phyloP scores from a whole-genome alignment of 2,113 vertebrate species.

The Sapajus apella region DNA sequence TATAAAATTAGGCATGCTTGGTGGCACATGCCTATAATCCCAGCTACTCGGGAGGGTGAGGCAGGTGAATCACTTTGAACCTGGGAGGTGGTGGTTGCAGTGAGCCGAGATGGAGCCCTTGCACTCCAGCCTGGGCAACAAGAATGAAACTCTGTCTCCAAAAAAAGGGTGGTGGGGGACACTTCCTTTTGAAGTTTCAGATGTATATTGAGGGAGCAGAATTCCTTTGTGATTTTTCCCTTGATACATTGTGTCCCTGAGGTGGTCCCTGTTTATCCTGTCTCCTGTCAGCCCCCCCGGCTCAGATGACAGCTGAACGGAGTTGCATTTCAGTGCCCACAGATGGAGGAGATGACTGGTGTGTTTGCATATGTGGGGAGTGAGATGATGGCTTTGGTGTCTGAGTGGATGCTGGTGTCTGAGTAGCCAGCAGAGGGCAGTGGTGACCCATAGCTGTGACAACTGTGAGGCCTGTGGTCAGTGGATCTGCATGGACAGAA shows the following conservation, averaged over 20 bases:
- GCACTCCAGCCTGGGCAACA: too few species aligned
- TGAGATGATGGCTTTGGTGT: neutral
- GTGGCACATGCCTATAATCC: too few species aligned
- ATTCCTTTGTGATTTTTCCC: neutral
- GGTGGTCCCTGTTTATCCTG: neutral
- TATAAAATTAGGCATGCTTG: too few species aligned
- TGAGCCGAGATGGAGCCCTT: too few species aligned
- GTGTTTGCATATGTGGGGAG: neutral
- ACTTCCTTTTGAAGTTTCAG: constrained; percentile 1
- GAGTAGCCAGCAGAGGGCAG: constrained; percentile 78
- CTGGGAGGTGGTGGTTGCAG: too few species aligned
- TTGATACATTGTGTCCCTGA: neutral
- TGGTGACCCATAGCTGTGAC: constrained; percentile 39
- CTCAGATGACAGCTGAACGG: neutral
- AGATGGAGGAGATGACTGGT: neutral
- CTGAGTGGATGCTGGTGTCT: constrained; percentile 57
- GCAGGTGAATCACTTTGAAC: too few species aligned
- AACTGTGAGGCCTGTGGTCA: constrained; percentile 48
- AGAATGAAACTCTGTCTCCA: too few species aligned
- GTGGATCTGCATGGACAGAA: constrained; percentile 53
- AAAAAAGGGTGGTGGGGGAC: too few species aligned
- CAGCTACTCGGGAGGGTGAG: too few species aligned
- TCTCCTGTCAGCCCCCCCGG: neutral
- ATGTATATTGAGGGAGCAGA: neutral
- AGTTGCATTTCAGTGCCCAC: neutral